These are phyloP conservation scores for Macropis europaea DNA, from an alignment of 2,888 invertebrate genomes.

Conservation along the genomic window DNA sequence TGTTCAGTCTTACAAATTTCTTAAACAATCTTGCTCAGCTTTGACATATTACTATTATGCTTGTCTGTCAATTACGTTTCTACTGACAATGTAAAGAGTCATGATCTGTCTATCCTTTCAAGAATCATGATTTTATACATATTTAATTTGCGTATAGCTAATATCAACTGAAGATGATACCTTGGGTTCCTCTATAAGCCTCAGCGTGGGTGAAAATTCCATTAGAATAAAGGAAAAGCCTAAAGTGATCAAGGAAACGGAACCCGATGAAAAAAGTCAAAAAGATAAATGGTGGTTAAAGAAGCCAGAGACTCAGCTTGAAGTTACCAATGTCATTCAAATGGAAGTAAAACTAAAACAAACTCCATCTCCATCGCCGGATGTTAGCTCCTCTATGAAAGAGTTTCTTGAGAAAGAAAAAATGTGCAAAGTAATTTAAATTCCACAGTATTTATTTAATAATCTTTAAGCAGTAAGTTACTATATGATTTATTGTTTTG, in stretches of 20 bases:
- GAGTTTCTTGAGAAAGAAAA: conserved; percentile 76
- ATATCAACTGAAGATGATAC: conserved; percentile 67
- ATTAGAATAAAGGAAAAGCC: conserved; percentile 69
- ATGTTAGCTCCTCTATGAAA: conserved; percentile 74
- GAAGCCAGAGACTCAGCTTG: conserved; percentile 65
- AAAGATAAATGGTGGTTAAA: conserved; percentile 73
- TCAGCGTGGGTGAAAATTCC: conserved; percentile 72
- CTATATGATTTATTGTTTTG: neutral
- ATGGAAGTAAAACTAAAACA: conserved; percentile 49
- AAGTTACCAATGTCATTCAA: conserved; percentile 42
- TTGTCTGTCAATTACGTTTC: neutral
- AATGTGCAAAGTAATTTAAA: conserved; percentile 72
- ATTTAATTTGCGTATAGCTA: conserved; percentile 29
- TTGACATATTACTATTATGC: neutral
- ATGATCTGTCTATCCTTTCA: neutral
- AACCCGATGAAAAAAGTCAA: conserved; percentile 21
- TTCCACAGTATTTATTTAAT: neutral
- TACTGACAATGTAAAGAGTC: neutral
- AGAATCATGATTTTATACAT: neutral
- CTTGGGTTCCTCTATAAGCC: conserved; percentile 70
- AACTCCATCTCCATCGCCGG: conserved; percentile 64
- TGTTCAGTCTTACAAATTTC: neutral
- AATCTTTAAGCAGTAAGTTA: neutral
- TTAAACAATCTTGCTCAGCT: neutral
- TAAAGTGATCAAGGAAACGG: conserved; percentile 46